These are phyloP conservation scores for Rhyacichthys aspro DNA, from an alignment of 2,797 vertebrate species.

Conservation along the genomic window DNA sequence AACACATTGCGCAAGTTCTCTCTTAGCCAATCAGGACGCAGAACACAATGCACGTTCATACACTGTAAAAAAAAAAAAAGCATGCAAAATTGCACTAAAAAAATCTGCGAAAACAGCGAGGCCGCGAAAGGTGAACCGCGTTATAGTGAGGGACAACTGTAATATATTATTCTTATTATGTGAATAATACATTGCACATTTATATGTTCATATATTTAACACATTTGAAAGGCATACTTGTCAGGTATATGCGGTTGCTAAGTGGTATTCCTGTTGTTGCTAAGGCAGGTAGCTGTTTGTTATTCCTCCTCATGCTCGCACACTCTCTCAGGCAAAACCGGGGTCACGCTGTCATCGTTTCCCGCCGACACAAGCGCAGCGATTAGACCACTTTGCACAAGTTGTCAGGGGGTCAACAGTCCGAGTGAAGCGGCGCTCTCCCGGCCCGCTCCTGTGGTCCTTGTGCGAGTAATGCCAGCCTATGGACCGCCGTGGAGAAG, in stretches of 20 bases:
- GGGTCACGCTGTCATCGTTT: conserved; percentile 38
- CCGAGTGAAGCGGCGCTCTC: conserved; percentile 5
- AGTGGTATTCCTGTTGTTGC: conserved; percentile 27
- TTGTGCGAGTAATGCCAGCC: not conserved
- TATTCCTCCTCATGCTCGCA: conserved; percentile 35
- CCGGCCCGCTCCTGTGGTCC: conserved; percentile 16
- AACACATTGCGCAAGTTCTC: no score
- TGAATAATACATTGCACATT: no score
- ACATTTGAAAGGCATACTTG: no score
- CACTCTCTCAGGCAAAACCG: conserved; percentile 31
- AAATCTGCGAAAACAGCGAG: no score
- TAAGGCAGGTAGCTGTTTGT: conserved; percentile 39
- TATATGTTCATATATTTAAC: no score
- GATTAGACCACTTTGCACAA: conserved; percentile 26
- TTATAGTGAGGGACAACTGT: no score
- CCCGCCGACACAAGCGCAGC: conserved; percentile 29
- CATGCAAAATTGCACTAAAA: no score
- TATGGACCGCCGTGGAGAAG: conserved; percentile 5
- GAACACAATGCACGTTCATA: no score
- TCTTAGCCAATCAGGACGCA: no score
- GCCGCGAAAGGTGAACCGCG: no score
- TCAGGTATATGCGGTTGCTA: conserved; percentile 28
- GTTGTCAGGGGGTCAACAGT: conserved; percentile 41
- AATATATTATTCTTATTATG: no score
- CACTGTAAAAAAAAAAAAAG: no score